These are phyloP conservation scores for Galemys pyrenaicus DNA, from an alignment of 2,113 vertebrate species.

Conservation along the genomic window DNA sequence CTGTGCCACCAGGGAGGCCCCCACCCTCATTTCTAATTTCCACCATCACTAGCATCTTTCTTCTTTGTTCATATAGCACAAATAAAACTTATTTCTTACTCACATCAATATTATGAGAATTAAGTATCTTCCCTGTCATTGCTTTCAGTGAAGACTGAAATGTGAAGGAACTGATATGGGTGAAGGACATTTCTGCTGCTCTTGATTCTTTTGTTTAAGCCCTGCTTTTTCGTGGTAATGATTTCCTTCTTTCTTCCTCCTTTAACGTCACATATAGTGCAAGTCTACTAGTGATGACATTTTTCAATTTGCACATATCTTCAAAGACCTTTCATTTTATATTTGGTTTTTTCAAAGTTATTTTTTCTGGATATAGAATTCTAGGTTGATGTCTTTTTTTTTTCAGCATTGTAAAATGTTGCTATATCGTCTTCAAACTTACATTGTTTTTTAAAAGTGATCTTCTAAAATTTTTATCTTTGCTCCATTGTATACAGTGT, in stretches of 20 bases:
- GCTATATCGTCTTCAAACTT: neutral
- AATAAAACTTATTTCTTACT: neutral
- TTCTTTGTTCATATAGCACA: neutral
- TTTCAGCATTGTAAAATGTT: neutral
- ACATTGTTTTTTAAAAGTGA: neutral
- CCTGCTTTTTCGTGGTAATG: neutral
- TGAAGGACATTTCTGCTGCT: neutral
- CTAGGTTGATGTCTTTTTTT: neutral
- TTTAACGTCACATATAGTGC: neutral
- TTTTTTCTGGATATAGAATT: neutral
- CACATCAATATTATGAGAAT: neutral
- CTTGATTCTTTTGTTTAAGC: neutral
- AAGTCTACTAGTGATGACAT: neutral
- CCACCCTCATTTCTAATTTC: no score
- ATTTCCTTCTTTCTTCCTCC: neutral
- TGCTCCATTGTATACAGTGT: neutral
- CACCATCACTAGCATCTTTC: neutral
- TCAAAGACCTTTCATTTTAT: neutral
- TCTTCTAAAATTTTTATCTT: neutral
- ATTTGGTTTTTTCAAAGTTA: neutral
- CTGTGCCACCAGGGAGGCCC: no score
- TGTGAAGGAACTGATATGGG: neutral
- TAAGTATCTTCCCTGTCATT: neutral
- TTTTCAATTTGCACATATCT: neutral
- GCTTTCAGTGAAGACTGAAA: neutral